A percentile compares a stretch with the other conserved stretches of the same genome.
These are phyloP conservation scores for Phainopepla nitens DNA, from an alignment of 2,113 vertebrate species.

Conservation along the genomic window DNA sequence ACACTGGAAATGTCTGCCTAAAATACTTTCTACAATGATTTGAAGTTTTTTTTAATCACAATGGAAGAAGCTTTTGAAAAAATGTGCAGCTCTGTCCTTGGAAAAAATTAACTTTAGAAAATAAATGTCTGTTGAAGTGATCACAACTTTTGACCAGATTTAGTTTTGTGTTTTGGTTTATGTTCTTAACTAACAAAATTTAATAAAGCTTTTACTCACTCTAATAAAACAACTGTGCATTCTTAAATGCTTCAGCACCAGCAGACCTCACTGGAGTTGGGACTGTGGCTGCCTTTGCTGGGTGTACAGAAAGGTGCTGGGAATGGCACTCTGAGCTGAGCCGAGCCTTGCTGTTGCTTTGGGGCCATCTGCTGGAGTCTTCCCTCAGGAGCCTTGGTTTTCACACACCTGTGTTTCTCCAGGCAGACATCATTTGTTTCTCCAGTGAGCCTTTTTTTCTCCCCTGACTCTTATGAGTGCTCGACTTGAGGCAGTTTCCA, in stretches of 20 bases:
- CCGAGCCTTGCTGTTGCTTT: background rate
- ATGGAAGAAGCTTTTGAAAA: background rate
- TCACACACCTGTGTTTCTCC: background rate
- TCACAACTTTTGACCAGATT: background rate
- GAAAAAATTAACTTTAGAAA: background rate
- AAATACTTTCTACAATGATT: background rate
- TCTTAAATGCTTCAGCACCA: background rate
- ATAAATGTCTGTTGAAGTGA: fast-evolving
- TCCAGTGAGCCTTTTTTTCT: background rate
- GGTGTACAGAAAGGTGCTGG: background rate
- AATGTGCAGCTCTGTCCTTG: background rate
- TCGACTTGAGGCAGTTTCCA: background rate
- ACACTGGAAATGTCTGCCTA: background rate
- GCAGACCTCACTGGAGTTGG: background rate
- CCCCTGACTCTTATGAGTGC: fast-evolving
- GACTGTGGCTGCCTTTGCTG: background rate
- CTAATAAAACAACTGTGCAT: background rate
- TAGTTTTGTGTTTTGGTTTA: background rate
- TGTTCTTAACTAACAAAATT: background rate
- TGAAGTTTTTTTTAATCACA: background rate
- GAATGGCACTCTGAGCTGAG: background rate
- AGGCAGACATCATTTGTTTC: background rate
- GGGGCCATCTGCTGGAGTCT: slow-evolving; percentile 51
- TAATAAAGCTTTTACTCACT: background rate
- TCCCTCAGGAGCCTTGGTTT: background rate